These are phyloP conservation scores for Pluvianellus socialis DNA, from an alignment of 2,113 vertebrate genomes.

Conservation along the genomic window DNA sequence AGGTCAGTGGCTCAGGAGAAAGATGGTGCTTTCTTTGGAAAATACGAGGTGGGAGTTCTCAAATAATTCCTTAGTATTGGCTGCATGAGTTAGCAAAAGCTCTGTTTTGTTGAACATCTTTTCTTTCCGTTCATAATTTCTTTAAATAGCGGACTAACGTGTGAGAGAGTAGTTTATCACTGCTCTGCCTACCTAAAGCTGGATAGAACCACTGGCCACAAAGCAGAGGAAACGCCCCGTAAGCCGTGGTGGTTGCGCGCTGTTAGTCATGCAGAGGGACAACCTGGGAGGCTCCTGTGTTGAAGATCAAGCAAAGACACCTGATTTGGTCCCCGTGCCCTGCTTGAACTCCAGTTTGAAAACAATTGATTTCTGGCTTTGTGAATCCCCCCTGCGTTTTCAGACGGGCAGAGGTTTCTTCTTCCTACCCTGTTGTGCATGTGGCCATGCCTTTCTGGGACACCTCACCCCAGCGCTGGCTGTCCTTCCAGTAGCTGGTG, in stretches of 20 bases:
- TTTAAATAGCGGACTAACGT: not conserved
- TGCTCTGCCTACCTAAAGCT: not conserved
- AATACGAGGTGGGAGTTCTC: rapidly evolving
- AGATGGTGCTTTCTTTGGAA: not conserved
- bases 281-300: not conserved
- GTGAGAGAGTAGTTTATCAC: not conserved
- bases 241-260: not conserved
- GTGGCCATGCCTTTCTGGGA: not conserved
- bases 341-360: not conserved
- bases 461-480: not conserved
- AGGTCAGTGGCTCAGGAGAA: not conserved
- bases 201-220: not conserved
- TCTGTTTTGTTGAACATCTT: not conserved
- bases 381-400: not conserved
- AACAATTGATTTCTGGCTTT: not conserved
- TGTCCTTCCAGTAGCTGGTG: not conserved
- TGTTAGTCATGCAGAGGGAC: not conserved
- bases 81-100: not conserved
- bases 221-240: not conserved
- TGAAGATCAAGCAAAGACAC: not conserved
- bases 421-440: rapidly evolving
- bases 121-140: not conserved
- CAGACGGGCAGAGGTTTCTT: not conserved
- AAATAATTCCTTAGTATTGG: too few species aligned
- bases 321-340: not conserved